Percentiles rank a stretch among this genome's conserved stretches.
Conservation (phyloP, 2,113 vertebrate genomes). For the Caranx ignobilis region DNA sequence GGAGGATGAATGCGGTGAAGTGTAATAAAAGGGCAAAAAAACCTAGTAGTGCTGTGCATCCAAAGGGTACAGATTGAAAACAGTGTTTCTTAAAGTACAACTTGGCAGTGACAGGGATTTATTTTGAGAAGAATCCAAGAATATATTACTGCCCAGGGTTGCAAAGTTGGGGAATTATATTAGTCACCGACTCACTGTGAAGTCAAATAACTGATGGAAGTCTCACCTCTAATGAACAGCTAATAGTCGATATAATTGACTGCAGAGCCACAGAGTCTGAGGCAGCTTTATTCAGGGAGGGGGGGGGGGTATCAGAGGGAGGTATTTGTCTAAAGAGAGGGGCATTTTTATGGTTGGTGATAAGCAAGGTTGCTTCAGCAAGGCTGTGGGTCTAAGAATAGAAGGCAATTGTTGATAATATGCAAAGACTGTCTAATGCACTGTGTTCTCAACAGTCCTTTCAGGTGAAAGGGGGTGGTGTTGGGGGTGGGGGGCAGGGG, state of each 20-base stretch:
- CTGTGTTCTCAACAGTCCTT: constrained; percentile 71
- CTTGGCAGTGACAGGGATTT: constrained; percentile 53
- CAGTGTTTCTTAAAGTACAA: constrained; percentile 55
- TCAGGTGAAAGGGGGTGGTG: constrained; percentile 76
- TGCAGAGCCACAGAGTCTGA: constrained; percentile 60
- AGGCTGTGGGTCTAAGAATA: constrained; percentile 74
- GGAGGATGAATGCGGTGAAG: constrained; percentile 43
- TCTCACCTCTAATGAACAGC: constrained; percentile 71
- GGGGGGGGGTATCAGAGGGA: constrained; percentile 51
- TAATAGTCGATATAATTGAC: constrained; percentile 75
- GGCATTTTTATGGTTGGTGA: constrained; percentile 63
- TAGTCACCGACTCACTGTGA: constrained; percentile 63
- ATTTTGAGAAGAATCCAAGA: constrained; percentile 40
- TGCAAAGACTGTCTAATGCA: constrained; percentile 63
- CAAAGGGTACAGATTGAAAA: constrained; percentile 53
- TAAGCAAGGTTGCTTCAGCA: constrained; percentile 63
- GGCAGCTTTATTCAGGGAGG: constrained; percentile 19
- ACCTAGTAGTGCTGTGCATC: constrained; percentile 22
- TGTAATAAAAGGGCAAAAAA: constrained; percentile 44
- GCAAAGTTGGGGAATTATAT: constrained; percentile 61
- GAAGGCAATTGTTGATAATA: constrained; percentile 77
- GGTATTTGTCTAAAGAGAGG: constrained; percentile 62
- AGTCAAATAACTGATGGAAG: constrained; percentile 63
- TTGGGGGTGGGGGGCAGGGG: constrained; percentile 23
- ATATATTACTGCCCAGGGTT: constrained; percentile 40